These are phyloP conservation scores for Tethya wilhelma DNA, from an alignment of 37 sponge, comb jelly and placozoan genomes.

Conservation along the genomic window DNA sequence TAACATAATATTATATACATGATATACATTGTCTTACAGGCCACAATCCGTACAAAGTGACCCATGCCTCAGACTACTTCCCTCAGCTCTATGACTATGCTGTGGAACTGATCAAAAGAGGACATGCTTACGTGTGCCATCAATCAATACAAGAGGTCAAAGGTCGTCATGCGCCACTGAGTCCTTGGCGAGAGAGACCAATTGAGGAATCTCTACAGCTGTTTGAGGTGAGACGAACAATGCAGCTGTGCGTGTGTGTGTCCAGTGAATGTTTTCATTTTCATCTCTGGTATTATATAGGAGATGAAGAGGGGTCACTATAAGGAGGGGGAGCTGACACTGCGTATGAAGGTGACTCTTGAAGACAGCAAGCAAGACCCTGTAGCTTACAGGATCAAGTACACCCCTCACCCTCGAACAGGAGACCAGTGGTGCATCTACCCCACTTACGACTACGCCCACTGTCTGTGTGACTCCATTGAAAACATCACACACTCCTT, in stretches of 20 bases:
- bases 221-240: slow-evolving; percentile 70
- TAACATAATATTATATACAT: neutral
- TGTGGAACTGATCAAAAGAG: slow-evolving; percentile 78
- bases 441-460: slow-evolving; percentile 99
- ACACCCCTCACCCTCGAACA: slow-evolving; percentile 83
- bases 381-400: slow-evolving; percentile 98
- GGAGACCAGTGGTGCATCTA: slow-evolving; percentile 95
- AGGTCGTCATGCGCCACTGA: slow-evolving; percentile 75
- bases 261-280: neutral
- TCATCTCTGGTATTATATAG: slow-evolving; percentile 11
- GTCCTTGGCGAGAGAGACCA: slow-evolving; percentile 97
- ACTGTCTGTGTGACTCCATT: slow-evolving; percentile 99
- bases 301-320: slow-evolving; percentile 96
- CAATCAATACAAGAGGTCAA: slow-evolving; percentile 80
- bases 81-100: slow-evolving; percentile 86
- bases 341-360: slow-evolving; percentile 91
- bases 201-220: slow-evolving; percentile 85
- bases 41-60: slow-evolving; percentile 85
- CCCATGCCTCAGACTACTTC: slow-evolving; percentile 95
- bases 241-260: neutral
- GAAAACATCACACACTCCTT: slow-evolving; percentile 99
- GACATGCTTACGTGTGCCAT: slow-evolving; percentile 94
- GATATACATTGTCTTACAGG: slow-evolving; percentile 33
- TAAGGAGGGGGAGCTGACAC: slow-evolving; percentile 95
- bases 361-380: slow-evolving; percentile 98